These are phyloP conservation scores for Tragelaphus imberbis DNA, from an alignment of 2,113 vertebrate species.

Conservation along the genomic window DNA sequence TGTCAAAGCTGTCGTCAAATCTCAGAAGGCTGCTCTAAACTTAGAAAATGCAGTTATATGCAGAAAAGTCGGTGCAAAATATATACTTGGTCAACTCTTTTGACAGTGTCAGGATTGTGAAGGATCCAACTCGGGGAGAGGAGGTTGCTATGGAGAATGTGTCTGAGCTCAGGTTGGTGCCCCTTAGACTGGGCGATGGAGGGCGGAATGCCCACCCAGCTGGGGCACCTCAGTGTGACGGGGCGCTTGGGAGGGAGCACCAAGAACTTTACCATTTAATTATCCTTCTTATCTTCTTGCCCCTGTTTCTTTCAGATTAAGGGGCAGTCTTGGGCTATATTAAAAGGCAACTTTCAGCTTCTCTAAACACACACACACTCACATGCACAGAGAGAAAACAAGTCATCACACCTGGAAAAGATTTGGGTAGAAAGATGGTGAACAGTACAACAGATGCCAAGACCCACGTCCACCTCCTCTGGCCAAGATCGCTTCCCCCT, in stretches of 20 bases:
- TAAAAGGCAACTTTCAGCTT: not conserved
- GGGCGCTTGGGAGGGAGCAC: accelerated
- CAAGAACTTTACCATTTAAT: too few relatives aligned
- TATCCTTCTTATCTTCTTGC: not conserved
- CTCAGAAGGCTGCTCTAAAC: constrained; percentile 33
- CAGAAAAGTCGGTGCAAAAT: not conserved
- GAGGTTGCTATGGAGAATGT: accelerated
- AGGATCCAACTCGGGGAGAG: accelerated
- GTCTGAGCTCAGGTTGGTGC: accelerated
- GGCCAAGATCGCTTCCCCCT: accelerated
- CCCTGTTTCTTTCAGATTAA: not conserved
- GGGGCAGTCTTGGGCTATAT: not conserved
- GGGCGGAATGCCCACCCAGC: accelerated
- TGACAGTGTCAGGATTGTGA: accelerated
- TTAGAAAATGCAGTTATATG: not conserved
- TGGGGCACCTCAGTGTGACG: accelerated
- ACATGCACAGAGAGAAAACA: not conserved
- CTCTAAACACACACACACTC: not conserved
- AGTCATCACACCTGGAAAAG: not conserved
- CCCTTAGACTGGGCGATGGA: accelerated
- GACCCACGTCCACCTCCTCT: not conserved
- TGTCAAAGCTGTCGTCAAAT: not conserved
- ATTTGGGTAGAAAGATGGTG: not conserved
- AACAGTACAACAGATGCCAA: accelerated
- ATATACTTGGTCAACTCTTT: not conserved